Base-by-base conservation (phyloP, 2,888 invertebrate species). In the Desoria tigrina region DNA sequence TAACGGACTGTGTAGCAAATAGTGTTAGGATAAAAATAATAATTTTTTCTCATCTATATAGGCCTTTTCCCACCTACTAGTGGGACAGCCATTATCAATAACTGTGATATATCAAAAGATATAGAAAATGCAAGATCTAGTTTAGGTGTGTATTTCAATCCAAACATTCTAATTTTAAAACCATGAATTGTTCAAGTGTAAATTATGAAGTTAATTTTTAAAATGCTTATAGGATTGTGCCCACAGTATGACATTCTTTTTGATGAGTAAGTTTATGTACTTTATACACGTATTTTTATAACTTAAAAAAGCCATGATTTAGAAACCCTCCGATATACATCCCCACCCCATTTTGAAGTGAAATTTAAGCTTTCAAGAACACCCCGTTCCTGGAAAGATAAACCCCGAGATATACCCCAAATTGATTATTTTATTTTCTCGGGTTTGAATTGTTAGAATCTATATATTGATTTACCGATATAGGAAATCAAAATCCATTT, bases 171-270 rank as follows among this genome's bases (percentile, higher is more conserved):
- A 11, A 11, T 39, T 39, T 16, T 39, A 9, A 39, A 39, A 39
- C 16, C 9, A 39, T 39, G 39, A 11, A 39, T 39, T n/a, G n/a
- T n/a, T n/a, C n/a, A n/a, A n/a, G n/a, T n/a, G 39, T 39, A 39
- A 39, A 11, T 39, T 39, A 39, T n/a, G 39, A 39, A 39, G 7
- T 9, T 51, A n/a, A n/a, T n/a, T n/a, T 42, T 49, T 27, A 28
- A 4, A 50, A 37, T n/a, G 14, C 23, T 9, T 68, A 84, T 97
- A 55, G 95, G 96, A 0, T 84, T 94, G 59, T 97, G 96, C 79
- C 94, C 96, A 0, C 94, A 96, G 78, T 89, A 94, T 79, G 90
- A 94, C 80, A 84, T 94, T 66, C 84, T 90, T 51, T 93, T 94
- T 81, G 85, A 88, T 16, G 88, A 90, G 78, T 84, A 42, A 37